A percentile compares a stretch with the other conserved stretches of the same genome.
phyloP scores from a whole-genome alignment of 2,797 vertebrate species.

The Emys orbicularis region DNA sequence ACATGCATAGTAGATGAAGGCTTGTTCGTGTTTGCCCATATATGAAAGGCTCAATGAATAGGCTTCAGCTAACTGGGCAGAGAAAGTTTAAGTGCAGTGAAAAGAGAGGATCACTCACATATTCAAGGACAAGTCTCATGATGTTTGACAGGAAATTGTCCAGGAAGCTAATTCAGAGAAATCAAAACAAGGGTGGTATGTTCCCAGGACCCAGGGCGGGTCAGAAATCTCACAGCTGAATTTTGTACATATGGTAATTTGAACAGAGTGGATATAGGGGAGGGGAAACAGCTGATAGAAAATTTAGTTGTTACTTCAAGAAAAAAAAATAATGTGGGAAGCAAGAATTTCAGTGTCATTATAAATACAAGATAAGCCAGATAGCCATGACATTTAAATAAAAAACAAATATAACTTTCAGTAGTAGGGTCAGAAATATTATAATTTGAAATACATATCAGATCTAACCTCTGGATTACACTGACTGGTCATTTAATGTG shows the following conservation, averaged over 20 bases:
- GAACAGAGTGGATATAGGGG: constrained; percentile 56
- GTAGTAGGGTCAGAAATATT: not conserved
- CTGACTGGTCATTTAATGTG: not conserved
- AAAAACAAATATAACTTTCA: not conserved
- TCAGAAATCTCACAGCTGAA: constrained; percentile 72
- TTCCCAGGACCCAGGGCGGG: constrained; percentile 82
- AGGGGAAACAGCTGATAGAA: not conserved
- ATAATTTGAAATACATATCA: not conserved
- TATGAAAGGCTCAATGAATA: constrained; percentile 54
- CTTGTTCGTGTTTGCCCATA: constrained; percentile 45
- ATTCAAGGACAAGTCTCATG: constrained; percentile 76
- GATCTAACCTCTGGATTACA: not conserved
- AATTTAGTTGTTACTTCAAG: not conserved
- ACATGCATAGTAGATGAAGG: constrained; percentile 34
- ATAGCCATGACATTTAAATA: not conserved
- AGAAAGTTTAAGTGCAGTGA: constrained; percentile 45
- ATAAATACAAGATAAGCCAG: not conserved
- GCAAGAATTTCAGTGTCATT: not conserved
- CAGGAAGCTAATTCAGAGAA: constrained; percentile 77
- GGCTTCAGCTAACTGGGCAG: constrained; percentile 61
- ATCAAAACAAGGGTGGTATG: constrained; percentile 78
- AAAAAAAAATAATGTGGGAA: not conserved
- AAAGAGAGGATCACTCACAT: constrained; percentile 61
- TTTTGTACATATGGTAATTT: constrained; percentile 68
- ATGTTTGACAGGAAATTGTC: constrained; percentile 79